Evolutionary conservation across 1,140 invertebrate genomes (phyloP).

Genomic region (Drosophila suzukii): DNA sequence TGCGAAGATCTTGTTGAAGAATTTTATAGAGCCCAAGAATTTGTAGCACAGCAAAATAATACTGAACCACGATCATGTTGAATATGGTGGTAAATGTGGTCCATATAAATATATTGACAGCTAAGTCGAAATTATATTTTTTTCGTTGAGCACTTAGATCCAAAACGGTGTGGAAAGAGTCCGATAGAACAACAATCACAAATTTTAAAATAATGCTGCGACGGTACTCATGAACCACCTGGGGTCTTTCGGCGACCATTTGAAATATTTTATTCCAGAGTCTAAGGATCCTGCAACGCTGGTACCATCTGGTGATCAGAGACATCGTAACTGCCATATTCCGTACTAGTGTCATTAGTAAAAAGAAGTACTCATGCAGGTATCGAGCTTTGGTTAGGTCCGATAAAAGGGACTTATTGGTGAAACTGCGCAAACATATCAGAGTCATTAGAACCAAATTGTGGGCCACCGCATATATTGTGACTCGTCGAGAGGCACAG

Average conservation of each 20-base stretch:
- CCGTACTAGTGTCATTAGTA: slow-evolving; percentile 26
- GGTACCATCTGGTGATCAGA: slow-evolving; percentile 46
- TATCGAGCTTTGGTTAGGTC: background rate
- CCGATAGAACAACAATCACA: slow-evolving; percentile 1
- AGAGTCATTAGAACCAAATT: slow-evolving; percentile 13
- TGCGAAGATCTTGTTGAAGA: slow-evolving; percentile 27
- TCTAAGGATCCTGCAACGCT: slow-evolving; percentile 13
- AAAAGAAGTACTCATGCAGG: slow-evolving; percentile 48
- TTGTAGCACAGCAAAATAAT: slow-evolving; percentile 30
- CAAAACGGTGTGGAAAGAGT: slow-evolving; percentile 17
- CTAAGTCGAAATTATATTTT: background rate
- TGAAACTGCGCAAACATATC: slow-evolving; percentile 2
- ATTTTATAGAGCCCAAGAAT: slow-evolving; percentile 49
- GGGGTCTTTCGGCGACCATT: slow-evolving; percentile 24
- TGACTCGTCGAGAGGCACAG: slow-evolving; percentile 5
- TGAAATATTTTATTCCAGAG: slow-evolving; percentile 17
- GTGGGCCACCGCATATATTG: slow-evolving; percentile 26
- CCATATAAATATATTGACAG: background rate
- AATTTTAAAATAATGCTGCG: slow-evolving; percentile 13
- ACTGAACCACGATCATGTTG: slow-evolving; percentile 45
- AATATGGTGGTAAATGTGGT: slow-evolving; percentile 24
- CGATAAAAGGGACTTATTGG: background rate
- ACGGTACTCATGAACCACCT: slow-evolving; percentile 19
- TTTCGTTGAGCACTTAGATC: background rate
- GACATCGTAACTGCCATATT: slow-evolving; percentile 33